Evolutionary conservation across 2,797 vertebrate genomes (phyloP).

Genomic region (Cryptoblepharus egeriae): DNA sequence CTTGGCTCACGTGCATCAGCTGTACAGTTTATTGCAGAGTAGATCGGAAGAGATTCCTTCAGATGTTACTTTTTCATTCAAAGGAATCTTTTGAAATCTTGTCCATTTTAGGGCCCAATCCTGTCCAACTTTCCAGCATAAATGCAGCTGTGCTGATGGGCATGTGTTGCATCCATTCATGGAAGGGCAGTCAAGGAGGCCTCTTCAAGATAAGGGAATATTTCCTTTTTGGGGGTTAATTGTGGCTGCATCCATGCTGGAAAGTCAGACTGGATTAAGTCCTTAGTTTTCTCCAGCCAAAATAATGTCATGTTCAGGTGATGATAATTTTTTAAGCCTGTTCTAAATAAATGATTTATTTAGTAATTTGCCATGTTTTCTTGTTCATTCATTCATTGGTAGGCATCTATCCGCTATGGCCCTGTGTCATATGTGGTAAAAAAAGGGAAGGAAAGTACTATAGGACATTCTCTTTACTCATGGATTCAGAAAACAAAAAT

Average conservation of each 20-base stretch:
- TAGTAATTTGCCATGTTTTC: not conserved
- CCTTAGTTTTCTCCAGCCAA: not conserved
- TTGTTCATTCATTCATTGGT: not conserved
- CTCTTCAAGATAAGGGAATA: too few relatives aligned
- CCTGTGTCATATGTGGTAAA: too few relatives aligned
- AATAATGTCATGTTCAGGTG: not conserved
- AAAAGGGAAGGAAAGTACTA: not conserved
- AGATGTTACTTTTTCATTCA: not conserved
- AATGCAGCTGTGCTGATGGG: too few relatives aligned
- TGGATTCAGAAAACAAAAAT: too few relatives aligned
- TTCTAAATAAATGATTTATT: not conserved
- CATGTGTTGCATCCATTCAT: too few relatives aligned
- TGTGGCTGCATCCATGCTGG: too few relatives aligned
- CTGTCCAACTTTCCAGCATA: too few relatives aligned
- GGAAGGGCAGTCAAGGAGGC: too few relatives aligned
- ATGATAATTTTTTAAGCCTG: not conserved
- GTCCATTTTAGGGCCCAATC: not conserved
- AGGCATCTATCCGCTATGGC: too few relatives aligned
- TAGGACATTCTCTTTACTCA: too few relatives aligned
- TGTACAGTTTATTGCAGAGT: not conserved
- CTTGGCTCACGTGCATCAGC: not conserved
- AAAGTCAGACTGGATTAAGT: too few relatives aligned
- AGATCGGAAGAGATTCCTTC: slow-evolving; percentile 4
- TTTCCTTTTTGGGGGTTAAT: too few relatives aligned
- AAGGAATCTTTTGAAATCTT: not conserved